Evolutionary conservation across 2,113 vertebrate genomes (phyloP).

Genomic region (Myotis yumanensis): DNA sequence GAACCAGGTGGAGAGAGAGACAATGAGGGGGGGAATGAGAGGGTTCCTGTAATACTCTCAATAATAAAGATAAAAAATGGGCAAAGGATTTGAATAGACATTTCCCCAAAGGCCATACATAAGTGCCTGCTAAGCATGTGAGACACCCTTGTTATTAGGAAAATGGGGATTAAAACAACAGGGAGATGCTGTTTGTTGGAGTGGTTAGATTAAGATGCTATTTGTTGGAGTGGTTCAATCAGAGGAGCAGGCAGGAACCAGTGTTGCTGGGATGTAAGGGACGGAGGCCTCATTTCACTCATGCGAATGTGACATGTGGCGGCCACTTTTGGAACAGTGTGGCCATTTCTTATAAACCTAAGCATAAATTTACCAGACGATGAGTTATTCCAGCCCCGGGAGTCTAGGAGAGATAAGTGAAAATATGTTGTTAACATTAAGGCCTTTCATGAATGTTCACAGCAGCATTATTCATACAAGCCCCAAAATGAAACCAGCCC

Average conservation of each 20-base stretch:
- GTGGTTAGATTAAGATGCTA: too few species aligned
- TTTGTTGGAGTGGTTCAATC: too few species aligned
- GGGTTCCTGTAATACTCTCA: too few species aligned
- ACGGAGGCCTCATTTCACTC: not conserved
- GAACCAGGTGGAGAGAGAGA: too few species aligned
- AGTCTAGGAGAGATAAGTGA: not conserved
- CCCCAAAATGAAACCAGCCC: not conserved
- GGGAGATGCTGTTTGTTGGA: not conserved
- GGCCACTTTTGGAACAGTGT: not conserved
- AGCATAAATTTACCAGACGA: not conserved
- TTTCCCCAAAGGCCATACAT: not conserved
- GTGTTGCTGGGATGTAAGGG: not conserved
- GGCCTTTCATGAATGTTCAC: not conserved
- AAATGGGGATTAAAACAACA: not conserved
- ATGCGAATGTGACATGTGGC: too few species aligned
- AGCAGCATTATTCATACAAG: not conserved
- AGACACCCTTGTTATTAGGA: not conserved
- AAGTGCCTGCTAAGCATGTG: not conserved
- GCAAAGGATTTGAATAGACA: not conserved
- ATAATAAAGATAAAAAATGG: too few species aligned
- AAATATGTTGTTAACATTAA: not conserved
- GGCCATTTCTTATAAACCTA: not conserved
- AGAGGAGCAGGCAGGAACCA: not conserved
- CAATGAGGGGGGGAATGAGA: too few species aligned
- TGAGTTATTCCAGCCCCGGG: not conserved